Conservation (phyloP, 2,113 vertebrate species). For the Coreoperca whiteheadi region DNA sequence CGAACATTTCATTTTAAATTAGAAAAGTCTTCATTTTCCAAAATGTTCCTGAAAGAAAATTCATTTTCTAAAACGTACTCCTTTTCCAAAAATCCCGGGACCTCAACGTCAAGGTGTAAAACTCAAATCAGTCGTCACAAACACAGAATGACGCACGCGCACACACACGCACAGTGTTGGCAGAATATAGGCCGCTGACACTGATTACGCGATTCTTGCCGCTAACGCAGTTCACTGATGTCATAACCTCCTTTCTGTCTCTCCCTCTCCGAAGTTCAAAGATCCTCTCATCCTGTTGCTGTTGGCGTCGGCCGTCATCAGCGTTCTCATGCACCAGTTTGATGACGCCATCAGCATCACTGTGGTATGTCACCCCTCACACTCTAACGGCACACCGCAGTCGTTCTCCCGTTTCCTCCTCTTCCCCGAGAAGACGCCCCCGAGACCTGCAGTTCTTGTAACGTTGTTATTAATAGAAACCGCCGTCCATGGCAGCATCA, state of each 20-base stretch:
- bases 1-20: too few relatives aligned
- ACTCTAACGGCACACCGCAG: not conserved
- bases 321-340: constrained; percentile 96
- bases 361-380: constrained; percentile 86
- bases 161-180: not conserved
- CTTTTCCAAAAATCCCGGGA: not conserved
- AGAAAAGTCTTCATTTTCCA: too few relatives aligned
- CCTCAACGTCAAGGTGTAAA: not conserved
- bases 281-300: constrained; percentile 98
- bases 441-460: not conserved
- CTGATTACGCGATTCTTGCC: not conserved
- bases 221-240: not conserved
- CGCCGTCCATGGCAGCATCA: not conserved
- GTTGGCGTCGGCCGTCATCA: constrained; percentile 97
- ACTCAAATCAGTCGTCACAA: not conserved
- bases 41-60: too few relatives aligned
- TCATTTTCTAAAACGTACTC: too few relatives aligned
- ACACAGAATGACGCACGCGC: too few relatives aligned
- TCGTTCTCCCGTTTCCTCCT: not conserved
- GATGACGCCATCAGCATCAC: constrained; percentile 99
- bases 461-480: not conserved
- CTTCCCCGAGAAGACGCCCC: not conserved
- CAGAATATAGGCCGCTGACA: not conserved
- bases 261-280: constrained; percentile 90
- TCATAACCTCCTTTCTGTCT: not conserved